phyloP scores from a whole-genome alignment of 2,888 invertebrate species.

The Melipona beecheii region DNA sequence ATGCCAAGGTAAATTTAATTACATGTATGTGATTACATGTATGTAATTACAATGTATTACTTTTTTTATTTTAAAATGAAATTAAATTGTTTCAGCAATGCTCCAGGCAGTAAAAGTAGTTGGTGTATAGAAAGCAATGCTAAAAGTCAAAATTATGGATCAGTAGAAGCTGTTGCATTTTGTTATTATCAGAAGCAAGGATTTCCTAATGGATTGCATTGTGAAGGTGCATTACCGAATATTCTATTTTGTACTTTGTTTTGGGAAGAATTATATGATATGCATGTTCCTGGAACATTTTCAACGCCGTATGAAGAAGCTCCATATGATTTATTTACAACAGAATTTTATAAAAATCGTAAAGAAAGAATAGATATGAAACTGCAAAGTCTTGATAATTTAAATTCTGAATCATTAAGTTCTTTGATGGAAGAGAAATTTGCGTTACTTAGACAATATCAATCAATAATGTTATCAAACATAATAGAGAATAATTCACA shows the following conservation, averaged over 20 bases:
- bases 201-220: constrained; percentile 85
- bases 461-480: constrained; percentile 69
- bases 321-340: constrained; percentile 90
- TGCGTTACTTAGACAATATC: constrained; percentile 62
- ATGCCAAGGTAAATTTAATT: constrained; percentile 61
- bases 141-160: constrained; percentile 65
- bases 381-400: constrained; percentile 81
- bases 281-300: constrained; percentile 87
- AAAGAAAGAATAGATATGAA: constrained; percentile 86
- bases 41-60: background rate
- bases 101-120: constrained; percentile 70
- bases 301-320: constrained; percentile 87
- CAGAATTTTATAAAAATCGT: constrained; percentile 89
- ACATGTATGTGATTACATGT: background rate
- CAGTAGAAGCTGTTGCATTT: constrained; percentile 77
- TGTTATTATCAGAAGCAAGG: constrained; percentile 70
- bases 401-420: constrained; percentile 83
- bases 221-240: constrained; percentile 88
- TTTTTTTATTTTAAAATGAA: background rate
- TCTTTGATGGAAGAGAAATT: constrained; percentile 82
- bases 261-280: constrained; percentile 91
- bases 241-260: constrained; percentile 89
- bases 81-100: constrained; percentile 55
- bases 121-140: constrained; percentile 71
- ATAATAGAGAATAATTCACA: constrained; percentile 60